A percentile compares a stretch with the other conserved stretches of the same genome.
Evolutionary conservation across 2,888 invertebrate genomes (phyloP).

Genomic region (Thymelicus acteon): DNA sequence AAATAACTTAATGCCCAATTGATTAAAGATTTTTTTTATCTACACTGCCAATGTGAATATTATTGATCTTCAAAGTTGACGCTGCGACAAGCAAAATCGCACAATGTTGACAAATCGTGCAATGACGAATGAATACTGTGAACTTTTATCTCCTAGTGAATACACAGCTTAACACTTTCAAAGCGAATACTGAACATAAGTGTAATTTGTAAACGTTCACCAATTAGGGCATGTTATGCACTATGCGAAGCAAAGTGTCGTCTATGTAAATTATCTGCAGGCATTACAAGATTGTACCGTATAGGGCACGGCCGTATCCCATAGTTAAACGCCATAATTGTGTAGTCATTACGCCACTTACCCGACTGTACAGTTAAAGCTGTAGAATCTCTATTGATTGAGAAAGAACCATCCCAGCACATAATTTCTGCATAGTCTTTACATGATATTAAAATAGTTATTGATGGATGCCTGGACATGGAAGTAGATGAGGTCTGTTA

Average conservation of each 20-base stretch:
- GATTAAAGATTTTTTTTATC: no score
- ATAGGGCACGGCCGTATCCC: slow-evolving; percentile 18
- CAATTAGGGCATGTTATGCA: slow-evolving; percentile 14
- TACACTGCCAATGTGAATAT: no score
- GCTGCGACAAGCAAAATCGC: no score
- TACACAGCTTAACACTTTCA: neutral
- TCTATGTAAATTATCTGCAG: slow-evolving; percentile 25
- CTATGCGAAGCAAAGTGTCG: slow-evolving; percentile 13
- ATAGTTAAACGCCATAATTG: slow-evolving; percentile 24
- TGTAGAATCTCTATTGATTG: neutral
- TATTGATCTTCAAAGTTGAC: no score
- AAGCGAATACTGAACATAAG: neutral
- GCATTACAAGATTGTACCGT: slow-evolving; percentile 13
- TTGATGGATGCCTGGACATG: no score
- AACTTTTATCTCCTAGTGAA: no score
- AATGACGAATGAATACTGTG: no score
- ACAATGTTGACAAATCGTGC: no score
- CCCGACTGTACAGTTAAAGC: neutral
- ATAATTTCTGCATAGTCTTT: no score
- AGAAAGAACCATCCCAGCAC: neutral
- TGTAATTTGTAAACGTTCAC: slow-evolving; percentile 19
- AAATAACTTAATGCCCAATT: no score
- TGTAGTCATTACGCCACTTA: slow-evolving; percentile 18
- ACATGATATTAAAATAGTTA: no score
- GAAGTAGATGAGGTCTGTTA: no score